A percentile compares a stretch with the other conserved stretches of the same genome.
Evolutionary conservation across 2,113 vertebrate genomes (phyloP).

Genomic region (Camelus bactrianus): DNA sequence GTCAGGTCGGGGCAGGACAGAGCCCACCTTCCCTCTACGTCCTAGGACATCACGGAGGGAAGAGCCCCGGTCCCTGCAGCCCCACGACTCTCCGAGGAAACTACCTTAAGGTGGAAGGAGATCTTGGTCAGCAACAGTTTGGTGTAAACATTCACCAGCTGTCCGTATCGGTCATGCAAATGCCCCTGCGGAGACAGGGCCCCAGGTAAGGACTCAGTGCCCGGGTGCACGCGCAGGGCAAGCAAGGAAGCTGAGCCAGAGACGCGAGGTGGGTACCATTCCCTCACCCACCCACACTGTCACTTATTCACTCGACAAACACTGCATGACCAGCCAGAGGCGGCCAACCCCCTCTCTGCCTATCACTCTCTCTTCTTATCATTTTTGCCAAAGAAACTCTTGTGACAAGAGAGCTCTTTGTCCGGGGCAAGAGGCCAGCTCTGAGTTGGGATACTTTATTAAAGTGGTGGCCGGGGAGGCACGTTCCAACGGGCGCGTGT

Average conservation of each 20-base stretch:
- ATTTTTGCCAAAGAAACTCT: slow-evolving; percentile 1
- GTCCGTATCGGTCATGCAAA: slow-evolving; percentile 94
- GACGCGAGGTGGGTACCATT: rapidly evolving
- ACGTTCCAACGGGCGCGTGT: rapidly evolving
- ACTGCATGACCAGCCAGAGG: background rate
- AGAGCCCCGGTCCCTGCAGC: background rate
- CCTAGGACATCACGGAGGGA: background rate
- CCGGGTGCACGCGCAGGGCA: rapidly evolving
- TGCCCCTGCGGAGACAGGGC: slow-evolving; percentile 88
- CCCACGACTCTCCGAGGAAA: rapidly evolving
- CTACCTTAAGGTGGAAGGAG: slow-evolving; percentile 96
- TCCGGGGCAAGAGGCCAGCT: slow-evolving; percentile 44
- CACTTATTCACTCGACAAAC: background rate
- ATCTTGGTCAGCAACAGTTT: slow-evolving; percentile 95
- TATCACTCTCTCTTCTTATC: background rate
- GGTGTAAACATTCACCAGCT: slow-evolving; percentile 93
- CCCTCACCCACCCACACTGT: rapidly evolving
- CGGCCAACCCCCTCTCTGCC: background rate
- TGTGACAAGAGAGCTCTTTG: background rate
- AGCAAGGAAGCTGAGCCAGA: background rate
- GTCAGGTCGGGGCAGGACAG: background rate
- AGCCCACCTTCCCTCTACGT: rapidly evolving
- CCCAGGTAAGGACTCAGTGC: background rate
- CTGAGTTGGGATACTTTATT: background rate
- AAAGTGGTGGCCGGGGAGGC: background rate